These are phyloP conservation scores for Apodemus agrarius DNA, from an alignment of 2,797 vertebrate genomes.

Conservation along the genomic window DNA sequence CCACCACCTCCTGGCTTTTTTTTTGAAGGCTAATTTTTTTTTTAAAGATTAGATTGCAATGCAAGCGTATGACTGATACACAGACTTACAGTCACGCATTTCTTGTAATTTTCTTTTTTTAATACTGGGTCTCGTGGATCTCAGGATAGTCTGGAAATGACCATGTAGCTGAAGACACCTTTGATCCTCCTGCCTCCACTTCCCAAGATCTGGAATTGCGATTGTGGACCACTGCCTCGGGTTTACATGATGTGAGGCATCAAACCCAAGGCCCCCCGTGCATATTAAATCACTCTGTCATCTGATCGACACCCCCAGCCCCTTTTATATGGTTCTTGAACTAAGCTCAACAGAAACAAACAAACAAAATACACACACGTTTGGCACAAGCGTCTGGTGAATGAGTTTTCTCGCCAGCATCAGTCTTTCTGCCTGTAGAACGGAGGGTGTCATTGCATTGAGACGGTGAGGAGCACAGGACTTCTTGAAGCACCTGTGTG, in stretches of 20 bases:
- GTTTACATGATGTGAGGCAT: too few species aligned
- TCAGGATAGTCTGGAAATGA: neutral
- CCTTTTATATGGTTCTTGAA: neutral
- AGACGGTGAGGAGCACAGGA: neutral
- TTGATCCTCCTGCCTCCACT: neutral
- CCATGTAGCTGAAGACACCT: neutral
- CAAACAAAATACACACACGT: too few species aligned
- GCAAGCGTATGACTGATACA: neutral
- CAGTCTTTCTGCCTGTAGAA: conserved; percentile 1
- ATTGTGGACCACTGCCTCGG: neutral
- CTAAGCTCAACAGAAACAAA: neutral
- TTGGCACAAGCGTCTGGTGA: neutral
- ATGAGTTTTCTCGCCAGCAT: neutral
- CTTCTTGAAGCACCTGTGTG: accelerated
- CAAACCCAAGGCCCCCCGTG: neutral
- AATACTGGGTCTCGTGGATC: neutral
- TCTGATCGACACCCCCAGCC: neutral
- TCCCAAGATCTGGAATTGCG: neutral
- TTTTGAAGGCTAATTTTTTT: too few species aligned
- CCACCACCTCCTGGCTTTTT: too few species aligned
- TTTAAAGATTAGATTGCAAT: neutral
- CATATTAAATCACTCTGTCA: neutral
- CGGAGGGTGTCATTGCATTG: neutral
- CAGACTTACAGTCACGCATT: neutral
- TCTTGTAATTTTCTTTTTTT: neutral